Evolutionary conservation across 2,113 vertebrate genomes (phyloP).

Genomic region (Jaculus jaculus): DNA sequence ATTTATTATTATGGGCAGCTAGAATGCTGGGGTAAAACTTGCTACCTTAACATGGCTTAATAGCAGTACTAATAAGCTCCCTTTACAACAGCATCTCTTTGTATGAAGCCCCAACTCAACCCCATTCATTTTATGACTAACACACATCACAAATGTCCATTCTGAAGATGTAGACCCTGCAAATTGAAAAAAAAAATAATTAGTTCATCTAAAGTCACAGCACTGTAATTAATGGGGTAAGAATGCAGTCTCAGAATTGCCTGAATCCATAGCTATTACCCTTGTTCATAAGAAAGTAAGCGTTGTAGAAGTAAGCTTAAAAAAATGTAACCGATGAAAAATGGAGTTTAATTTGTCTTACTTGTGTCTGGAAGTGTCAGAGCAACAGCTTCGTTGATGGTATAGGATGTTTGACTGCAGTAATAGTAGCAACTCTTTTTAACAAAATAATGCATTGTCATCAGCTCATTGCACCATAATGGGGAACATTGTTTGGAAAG

Average conservation of each 20-base stretch:
- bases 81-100: neutral
- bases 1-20: neutral
- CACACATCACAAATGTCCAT: neutral
- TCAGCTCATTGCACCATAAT: conserved; percentile 75
- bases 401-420: conserved; percentile 64
- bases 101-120: neutral
- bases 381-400: conserved; percentile 54
- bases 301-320: neutral
- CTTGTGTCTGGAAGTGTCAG: neutral
- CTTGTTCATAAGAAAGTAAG: neutral
- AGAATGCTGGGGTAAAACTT: conserved; percentile 1
- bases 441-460: conserved; percentile 64
- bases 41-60: neutral
- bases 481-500: conserved; percentile 61
- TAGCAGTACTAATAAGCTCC: neutral
- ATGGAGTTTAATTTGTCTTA: neutral
- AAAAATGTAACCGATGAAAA: conserved; percentile 58
- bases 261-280: neutral
- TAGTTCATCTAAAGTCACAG: neutral
- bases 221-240: neutral
- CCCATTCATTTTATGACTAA: neutral
- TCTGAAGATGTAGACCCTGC: neutral
- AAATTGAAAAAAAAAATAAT: conserved; percentile 11
- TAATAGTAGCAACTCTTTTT: conserved; percentile 70
- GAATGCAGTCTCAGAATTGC: neutral